Conservation (phyloP, 1,140 invertebrate genomes). For the Samia ricini region DNA sequence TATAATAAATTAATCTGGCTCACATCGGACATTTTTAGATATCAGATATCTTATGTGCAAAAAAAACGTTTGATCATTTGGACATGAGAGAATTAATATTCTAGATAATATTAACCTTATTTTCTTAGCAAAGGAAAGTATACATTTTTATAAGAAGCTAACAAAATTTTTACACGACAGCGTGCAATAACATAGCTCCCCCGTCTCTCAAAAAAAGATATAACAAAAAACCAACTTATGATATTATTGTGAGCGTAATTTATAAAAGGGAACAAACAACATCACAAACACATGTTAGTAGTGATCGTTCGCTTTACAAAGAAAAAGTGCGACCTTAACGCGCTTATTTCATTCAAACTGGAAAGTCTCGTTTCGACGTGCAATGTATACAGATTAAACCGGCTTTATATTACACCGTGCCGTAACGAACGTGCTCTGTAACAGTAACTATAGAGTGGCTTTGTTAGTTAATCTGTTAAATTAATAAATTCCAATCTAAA, state of each 20-base stretch:
- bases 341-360: constrained; percentile 40
- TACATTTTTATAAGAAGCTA: neutral
- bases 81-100: no score
- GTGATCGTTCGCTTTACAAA: constrained; percentile 10
- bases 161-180: neutral
- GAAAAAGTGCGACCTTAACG: constrained; percentile 26
- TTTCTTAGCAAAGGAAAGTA: no score
- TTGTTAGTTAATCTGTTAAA: neutral
- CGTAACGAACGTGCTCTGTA: constrained; percentile 2
- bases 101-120: no score
- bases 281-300: constrained; percentile 10
- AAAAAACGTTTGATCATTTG: no score
- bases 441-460: neutral
- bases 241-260: constrained; percentile 24
- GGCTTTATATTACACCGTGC: constrained; percentile 19
- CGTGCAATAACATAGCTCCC: neutral
- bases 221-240: constrained; percentile 13
- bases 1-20: no score
- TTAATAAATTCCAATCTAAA: neutral
- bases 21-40: no score
- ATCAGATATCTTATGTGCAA: no score
- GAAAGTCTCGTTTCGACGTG: constrained; percentile 35
- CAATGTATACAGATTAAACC: constrained; percentile 27
- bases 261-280: constrained; percentile 25
- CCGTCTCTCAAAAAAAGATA: neutral